Evolutionary conservation across 2,888 invertebrate genomes (phyloP), one percentile per base, ranked within the genome.

Genomic region (Trichacis sp.): DNA sequence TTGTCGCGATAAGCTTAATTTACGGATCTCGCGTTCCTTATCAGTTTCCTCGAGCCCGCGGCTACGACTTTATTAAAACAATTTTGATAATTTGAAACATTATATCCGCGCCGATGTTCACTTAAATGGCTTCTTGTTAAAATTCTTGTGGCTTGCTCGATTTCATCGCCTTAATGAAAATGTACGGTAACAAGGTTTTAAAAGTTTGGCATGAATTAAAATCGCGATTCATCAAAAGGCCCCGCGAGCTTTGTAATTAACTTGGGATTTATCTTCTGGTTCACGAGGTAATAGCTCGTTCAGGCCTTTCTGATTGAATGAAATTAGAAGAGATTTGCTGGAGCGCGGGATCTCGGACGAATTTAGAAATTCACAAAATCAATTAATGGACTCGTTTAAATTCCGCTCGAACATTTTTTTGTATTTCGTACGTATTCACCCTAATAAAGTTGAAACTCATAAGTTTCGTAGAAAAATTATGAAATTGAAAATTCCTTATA

Each of bases 101-200:
- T 5, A 43, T 19, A 43, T 18, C 11, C 12, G n/a, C 18, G 24
- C 12, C 24, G 29, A 24, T 46, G 24, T n/a, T 46, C 24, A 8
- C 24, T 24, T 18, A 18, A 43, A 43, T 18, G 42, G 42, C 8
- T 17, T 20, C 20, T 45, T 45, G 19, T 20, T 45, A 11, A 45
- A 45, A 45, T 45, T 45, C 20, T 45, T n/a, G 6, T 45, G n/a
- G 9, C 20, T 15, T n/a, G 11, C 19, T 20, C 12, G 20, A 45
- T 20, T 45, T 45, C 18, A 45, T 45, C 14, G 14, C 20, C 14
- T 20, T 45, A 12, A 45, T 20, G 45, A 45, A 45, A 18, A 45
- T 45, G 45, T 45, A 20, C 12, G n/a, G 45, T 20, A 45, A 45
- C 45, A 45, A 40, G 45, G 19, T 20, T 11, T 45, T 45, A 45